These are phyloP conservation scores for Melanostigma gelatinosum DNA, from an alignment of 2,113 vertebrate species.

Conservation along the genomic window DNA sequence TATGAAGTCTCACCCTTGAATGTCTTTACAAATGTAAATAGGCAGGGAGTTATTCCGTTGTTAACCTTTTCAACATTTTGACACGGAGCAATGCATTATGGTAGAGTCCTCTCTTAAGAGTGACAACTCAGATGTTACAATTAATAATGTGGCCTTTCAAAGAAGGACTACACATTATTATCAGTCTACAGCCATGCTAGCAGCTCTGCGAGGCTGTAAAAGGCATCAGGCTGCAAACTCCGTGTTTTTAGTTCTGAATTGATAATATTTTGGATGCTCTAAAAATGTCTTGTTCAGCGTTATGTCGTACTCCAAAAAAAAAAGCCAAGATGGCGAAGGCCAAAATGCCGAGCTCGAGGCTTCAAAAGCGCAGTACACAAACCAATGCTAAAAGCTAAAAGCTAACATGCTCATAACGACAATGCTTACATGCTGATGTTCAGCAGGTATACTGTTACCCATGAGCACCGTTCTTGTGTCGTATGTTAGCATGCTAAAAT, in stretches of 20 bases:
- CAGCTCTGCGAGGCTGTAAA: background rate
- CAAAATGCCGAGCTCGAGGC: background rate
- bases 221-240: background rate
- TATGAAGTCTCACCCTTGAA: slow-evolving; percentile 7
- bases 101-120: background rate
- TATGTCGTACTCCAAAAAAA: background rate
- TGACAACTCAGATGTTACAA: background rate
- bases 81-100: background rate
- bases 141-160: background rate
- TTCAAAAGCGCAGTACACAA: background rate
- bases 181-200: background rate
- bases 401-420: background rate
- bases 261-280: too few relatives aligned
- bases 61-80: slow-evolving; percentile 16
- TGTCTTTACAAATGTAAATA: background rate
- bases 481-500: background rate
- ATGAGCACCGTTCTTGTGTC: background rate
- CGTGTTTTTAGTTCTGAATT: too few relatives aligned
- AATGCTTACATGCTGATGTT: background rate
- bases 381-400: background rate
- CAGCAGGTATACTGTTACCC: background rate
- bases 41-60: background rate
- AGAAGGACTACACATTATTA: background rate
- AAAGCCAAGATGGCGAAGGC: background rate
- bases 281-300: too few relatives aligned